Base-by-base conservation (phyloP, 2,888 invertebrate genomes). In the Euplexia lucipara region DNA sequence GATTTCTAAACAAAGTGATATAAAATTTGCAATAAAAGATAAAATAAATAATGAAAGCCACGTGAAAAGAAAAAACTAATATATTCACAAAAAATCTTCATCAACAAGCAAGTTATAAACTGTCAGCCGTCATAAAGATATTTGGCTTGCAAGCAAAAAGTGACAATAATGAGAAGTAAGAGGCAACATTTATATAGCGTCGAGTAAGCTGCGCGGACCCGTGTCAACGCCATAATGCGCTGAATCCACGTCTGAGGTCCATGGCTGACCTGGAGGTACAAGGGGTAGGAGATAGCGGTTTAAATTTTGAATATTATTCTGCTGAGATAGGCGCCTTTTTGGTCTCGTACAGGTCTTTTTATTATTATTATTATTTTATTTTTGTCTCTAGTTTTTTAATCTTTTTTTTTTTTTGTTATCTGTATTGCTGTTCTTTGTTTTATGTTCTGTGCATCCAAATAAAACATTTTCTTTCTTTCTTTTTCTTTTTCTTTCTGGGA, bases 141-240 rank as follows among this genome's bases (percentile, higher is more conserved):
- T 66, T 70, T 42, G 54, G 65, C 52, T 66, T 53, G 75, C 61
- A 63, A 71, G 73, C 71, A 75, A 78, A 78, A 80, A 70, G 45
- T 74, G 71, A 68, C 73, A 72, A 79, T 79, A 75, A 80, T 78
- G 75, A 73, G 75, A 71, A 78, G 70, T 78, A 69, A 73, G 59
- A 66, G 65, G 66, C 66, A 75, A 78, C 81, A 83, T 84, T 83
- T 82, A 86, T 83, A 82, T 86, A 83, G 82, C 76, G 85, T 80
- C 77, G 75, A 83, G 81, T 81, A 75, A 85, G 83, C 82, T 69
- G 64, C 68, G 60, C 56, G 32, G 81, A 81, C 83, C 81, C 85
- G 79, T 81, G 78, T 82, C 82, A 84, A 81, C 78, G 78, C 67
- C 72, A 81, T 81, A 82, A 81, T 81, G 77, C 77, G 85, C 82